Conservation (phyloP, 2,888 invertebrate species). For the Gandaritis pyraliata region DNA sequence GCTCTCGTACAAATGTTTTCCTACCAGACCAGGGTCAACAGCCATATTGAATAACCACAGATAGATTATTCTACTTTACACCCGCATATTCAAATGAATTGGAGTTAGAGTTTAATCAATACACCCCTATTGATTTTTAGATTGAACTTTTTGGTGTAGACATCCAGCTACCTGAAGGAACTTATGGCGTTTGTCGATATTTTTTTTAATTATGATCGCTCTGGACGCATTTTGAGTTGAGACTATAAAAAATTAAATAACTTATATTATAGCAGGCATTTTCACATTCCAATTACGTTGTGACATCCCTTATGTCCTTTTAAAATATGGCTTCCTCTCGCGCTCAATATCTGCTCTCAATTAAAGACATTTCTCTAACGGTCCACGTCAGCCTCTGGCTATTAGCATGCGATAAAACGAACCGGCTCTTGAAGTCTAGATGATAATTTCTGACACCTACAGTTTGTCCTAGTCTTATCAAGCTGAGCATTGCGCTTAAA, state of each 20-base stretch:
- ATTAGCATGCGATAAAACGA: slow-evolving; percentile 29
- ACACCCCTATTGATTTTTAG: slow-evolving; percentile 24
- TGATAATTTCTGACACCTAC: slow-evolving; percentile 24
- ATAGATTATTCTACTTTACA: too few relatives aligned
- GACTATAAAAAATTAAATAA: too few relatives aligned
- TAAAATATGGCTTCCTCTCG: slow-evolving; percentile 23
- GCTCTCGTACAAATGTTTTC: slow-evolving; percentile 17
- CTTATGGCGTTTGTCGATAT: too few relatives aligned
- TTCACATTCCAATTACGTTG: too few relatives aligned
- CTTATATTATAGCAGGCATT: background rate
- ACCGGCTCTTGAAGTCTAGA: slow-evolving; percentile 27
- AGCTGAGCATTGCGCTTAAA: slow-evolving; percentile 8
- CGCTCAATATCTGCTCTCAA: slow-evolving; percentile 23
- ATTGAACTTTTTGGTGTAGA: too few relatives aligned
- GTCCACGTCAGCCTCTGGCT: slow-evolving; percentile 10
- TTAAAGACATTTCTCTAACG: slow-evolving; percentile 33
- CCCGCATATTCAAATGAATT: slow-evolving; percentile 30
- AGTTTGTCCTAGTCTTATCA: background rate
- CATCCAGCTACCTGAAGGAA: too few relatives aligned
- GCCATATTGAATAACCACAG: slow-evolving; percentile 16
- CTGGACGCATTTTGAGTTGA: too few relatives aligned
- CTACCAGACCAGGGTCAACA: slow-evolving; percentile 16
- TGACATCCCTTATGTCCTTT: slow-evolving; percentile 3
- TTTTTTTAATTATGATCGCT: too few relatives aligned
- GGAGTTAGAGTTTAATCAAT: slow-evolving; percentile 10